Percentiles rank a stretch among this genome's conserved stretches.
These are phyloP conservation scores for Sthenelais limicola DNA, from an alignment of 2,888 invertebrate species.

Conservation along the genomic window DNA sequence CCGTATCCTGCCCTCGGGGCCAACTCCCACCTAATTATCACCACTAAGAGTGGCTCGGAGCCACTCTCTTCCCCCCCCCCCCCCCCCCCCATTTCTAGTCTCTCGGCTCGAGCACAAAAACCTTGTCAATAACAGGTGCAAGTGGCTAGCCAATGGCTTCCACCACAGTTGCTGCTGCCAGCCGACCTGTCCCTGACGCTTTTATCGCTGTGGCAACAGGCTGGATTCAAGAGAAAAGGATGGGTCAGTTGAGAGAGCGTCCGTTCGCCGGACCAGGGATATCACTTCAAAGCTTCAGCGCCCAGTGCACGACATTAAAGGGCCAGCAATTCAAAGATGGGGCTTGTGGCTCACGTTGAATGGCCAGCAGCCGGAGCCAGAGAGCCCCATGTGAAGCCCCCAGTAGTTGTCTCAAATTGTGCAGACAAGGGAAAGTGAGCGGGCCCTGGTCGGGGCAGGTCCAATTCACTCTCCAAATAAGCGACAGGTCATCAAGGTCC, in stretches of 20 bases:
- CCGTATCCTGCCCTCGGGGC: slow-evolving; percentile 17
- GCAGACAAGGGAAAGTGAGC: slow-evolving; percentile 12
- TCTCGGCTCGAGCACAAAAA: slow-evolving; percentile 24
- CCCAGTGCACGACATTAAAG: slow-evolving; percentile 22
- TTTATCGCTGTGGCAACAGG: slow-evolving; percentile 33
- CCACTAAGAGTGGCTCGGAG: too few relatives aligned
- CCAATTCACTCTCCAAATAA: not conserved
- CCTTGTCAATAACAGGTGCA: slow-evolving; percentile 35
- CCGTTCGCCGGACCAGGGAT: slow-evolving; percentile 28
- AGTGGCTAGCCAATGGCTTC: not conserved
- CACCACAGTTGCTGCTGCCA: not conserved
- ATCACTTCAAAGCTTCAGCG: slow-evolving; percentile 33
- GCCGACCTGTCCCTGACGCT: not conserved
- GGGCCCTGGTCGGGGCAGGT: slow-evolving; percentile 3
- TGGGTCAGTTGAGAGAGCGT: slow-evolving; percentile 23
- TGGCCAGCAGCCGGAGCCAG: slow-evolving; percentile 4
- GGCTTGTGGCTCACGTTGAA: not conserved
- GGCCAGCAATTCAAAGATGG: slow-evolving; percentile 13
- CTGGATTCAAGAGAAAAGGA: slow-evolving; percentile 26
- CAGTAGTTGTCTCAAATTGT: slow-evolving; percentile 30
- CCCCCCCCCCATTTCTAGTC: slow-evolving; percentile 7
- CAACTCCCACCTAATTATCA: slow-evolving; percentile 13
- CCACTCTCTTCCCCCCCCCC: too few relatives aligned
- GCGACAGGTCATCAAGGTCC: not conserved
- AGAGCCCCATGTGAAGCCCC: slow-evolving; percentile 36